Conservation (phyloP, 1,140 invertebrate species). For the Palaemon carinicauda region DNA sequence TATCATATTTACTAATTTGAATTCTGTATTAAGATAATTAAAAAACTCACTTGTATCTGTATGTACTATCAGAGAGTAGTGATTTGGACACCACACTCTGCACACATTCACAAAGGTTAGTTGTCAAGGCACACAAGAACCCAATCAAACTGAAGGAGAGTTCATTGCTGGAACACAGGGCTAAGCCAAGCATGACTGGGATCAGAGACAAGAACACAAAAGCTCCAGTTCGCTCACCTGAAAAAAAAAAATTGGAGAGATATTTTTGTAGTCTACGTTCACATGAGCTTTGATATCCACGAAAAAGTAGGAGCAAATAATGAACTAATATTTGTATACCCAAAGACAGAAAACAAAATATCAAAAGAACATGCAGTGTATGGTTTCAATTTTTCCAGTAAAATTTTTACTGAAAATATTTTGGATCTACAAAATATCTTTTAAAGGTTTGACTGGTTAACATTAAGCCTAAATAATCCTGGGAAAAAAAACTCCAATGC, state of each 20-base stretch:
- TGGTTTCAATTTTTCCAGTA: no score
- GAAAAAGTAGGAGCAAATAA: no score
- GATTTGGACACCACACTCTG: constrained; percentile 89
- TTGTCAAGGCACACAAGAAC: constrained; percentile 80
- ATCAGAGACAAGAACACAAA: constrained; percentile 82
- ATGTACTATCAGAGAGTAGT: constrained; percentile 80
- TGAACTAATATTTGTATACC: no score
- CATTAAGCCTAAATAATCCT: no score
- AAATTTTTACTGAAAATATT: no score
- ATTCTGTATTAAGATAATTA: neutral
- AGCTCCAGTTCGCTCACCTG: constrained; percentile 77
- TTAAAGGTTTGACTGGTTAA: no score
- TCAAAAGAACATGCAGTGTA: no score
- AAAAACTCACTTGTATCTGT: constrained; percentile 79
- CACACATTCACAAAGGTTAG: constrained; percentile 85
- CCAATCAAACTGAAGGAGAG: constrained; percentile 81
- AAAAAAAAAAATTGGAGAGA: neutral
- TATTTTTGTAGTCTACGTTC: neutral
- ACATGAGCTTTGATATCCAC: neutral
- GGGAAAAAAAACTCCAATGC: no score
- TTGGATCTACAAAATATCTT: no score
- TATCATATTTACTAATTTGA: neutral
- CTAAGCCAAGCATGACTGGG: constrained; percentile 85
- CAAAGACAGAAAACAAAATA: no score
- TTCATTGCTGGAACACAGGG: constrained; percentile 84